phyloP scores from a whole-genome alignment of 53 echinoderm and acorn worm genomes.

The Actinopyga echinites region DNA sequence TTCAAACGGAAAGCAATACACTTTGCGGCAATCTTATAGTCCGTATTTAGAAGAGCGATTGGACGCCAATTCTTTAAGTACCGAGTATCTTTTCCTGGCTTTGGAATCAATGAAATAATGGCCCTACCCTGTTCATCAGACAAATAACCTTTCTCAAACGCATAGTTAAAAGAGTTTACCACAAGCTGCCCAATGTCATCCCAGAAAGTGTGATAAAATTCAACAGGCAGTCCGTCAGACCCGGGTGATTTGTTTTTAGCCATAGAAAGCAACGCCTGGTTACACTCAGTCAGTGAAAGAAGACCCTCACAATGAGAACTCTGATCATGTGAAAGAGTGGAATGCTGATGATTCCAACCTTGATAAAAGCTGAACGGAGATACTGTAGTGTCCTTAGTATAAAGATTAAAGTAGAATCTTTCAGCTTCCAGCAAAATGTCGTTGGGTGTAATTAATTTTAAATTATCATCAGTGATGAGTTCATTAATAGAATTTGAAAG shows the following conservation, averaged over 20 bases:
- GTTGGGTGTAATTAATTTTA: neutral
- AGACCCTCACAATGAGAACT: too few relatives aligned
- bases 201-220: too few relatives aligned
- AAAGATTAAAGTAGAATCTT: neutral
- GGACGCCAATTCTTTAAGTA: too few relatives aligned
- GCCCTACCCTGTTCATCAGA: slow-evolving; percentile 13
- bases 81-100: too few relatives aligned
- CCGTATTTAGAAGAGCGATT: too few relatives aligned
- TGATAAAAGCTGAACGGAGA: too few relatives aligned
- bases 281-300: neutral
- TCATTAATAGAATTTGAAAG: neutral
- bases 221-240: slow-evolving; percentile 2
- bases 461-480: neutral
- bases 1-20: slow-evolving; percentile 6
- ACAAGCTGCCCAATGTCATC: too few relatives aligned
- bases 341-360: too few relatives aligned
- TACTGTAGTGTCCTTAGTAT: neutral
- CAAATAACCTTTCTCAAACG: too few relatives aligned
- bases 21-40: slow-evolving; percentile 13
- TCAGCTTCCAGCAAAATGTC: neutral
- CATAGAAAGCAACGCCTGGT: neutral
- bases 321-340: neutral
- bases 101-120: too few relatives aligned
- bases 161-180: too few relatives aligned
- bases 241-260: neutral